These are phyloP conservation scores for Clarias macrocephalus DNA, from an alignment of 2,113 vertebrate species.

Conservation along the genomic window DNA sequence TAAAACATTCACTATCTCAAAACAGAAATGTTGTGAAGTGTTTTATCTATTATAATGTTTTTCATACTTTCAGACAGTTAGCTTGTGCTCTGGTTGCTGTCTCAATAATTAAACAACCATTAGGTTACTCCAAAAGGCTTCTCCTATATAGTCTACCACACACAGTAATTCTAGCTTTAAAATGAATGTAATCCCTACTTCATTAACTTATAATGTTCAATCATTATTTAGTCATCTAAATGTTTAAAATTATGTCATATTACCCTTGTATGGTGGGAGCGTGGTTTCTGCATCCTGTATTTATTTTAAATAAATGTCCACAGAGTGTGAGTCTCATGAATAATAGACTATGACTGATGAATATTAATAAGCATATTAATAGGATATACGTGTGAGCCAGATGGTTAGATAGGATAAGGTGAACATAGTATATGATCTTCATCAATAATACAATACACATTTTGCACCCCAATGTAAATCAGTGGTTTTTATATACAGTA, in stretches of 20 bases:
- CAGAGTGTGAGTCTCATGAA: slow-evolving; percentile 31
- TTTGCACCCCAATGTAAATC: too few relatives aligned
- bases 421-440: slow-evolving; percentile 22
- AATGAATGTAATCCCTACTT: slow-evolving; percentile 12
- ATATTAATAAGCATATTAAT: slow-evolving; percentile 51
- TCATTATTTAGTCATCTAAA: neutral
- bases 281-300: slow-evolving; percentile 14
- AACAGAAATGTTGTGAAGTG: neutral
- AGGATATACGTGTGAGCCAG: slow-evolving; percentile 38
- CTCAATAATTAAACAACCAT: slow-evolving; percentile 33
- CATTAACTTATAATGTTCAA: neutral
- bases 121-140: slow-evolving; percentile 17
- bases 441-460: neutral
- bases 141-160: neutral
- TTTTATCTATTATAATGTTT: slow-evolving; percentile 11
- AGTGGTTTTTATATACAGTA: too few relatives aligned
- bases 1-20: neutral
- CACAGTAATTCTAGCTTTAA: slow-evolving; percentile 15
- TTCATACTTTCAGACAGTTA: slow-evolving; percentile 27
- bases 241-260: slow-evolving; percentile 13
- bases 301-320: slow-evolving; percentile 23
- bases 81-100: slow-evolving; percentile 2
- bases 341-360: slow-evolving; percentile 23
- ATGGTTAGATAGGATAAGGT: slow-evolving; percentile 17
- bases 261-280: neutral